These are phyloP conservation scores for Agrotis segetum DNA, from an alignment of 2,888 invertebrate species.

Conservation along the genomic window DNA sequence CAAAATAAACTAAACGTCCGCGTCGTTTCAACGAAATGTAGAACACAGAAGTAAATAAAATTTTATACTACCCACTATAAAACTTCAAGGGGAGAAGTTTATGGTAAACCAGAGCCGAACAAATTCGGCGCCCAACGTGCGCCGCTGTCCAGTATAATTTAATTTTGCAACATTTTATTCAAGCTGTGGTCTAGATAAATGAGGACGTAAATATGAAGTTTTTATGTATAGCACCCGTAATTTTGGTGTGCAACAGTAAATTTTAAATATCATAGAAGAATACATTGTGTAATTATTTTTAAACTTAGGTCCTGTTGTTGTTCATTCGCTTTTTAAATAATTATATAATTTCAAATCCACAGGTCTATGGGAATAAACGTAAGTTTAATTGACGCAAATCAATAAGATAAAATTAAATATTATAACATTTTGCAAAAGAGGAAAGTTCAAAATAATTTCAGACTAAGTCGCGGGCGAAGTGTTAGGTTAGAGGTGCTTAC, in stretches of 20 bases:
- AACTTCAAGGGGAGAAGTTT: conserved; percentile 7
- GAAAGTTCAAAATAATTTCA: no score
- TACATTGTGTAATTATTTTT: not conserved
- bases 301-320: no score
- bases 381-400: no score
- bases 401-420: no score
- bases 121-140: conserved; percentile 34
- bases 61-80: conserved; percentile 5
- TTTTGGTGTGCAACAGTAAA: not conserved
- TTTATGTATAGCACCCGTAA: not conserved
- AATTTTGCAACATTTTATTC: conserved; percentile 29
- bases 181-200: conserved; percentile 25
- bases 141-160: conserved; percentile 20
- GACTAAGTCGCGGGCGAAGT: no score
- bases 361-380: no score
- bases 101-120: conserved; percentile 9
- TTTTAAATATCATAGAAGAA: not conserved
- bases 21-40: not conserved
- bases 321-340: no score
- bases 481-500: no score
- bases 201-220: conserved; percentile 11
- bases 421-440: no score
- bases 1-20: no score
- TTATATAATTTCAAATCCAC: no score
- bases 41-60: conserved; percentile 7